phyloP scores from a whole-genome alignment of 2,797 vertebrate genomes.

The Onychomys leucogaster region DNA sequence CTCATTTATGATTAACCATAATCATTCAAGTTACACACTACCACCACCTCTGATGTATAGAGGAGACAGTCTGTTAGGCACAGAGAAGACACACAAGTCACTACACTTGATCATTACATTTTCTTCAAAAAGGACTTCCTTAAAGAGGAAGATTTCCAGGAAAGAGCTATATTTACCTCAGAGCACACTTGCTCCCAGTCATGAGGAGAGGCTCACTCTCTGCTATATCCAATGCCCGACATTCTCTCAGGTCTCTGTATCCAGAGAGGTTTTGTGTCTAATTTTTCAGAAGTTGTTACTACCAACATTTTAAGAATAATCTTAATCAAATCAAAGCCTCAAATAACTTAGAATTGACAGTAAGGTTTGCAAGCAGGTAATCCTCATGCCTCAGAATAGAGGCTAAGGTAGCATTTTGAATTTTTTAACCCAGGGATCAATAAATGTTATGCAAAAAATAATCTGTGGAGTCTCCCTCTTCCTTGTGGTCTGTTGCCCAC shows the following conservation, averaged over 20 bases:
- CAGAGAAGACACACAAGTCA: background rate
- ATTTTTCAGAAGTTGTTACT: background rate
- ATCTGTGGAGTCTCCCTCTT: no score
- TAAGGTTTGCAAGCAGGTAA: background rate
- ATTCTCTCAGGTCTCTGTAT: background rate
- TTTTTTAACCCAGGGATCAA: background rate
- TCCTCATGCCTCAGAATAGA: conserved; percentile 14
- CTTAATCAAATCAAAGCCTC: background rate
- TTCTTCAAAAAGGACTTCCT: background rate
- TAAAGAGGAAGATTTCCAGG: background rate
- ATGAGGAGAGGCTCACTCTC: background rate
- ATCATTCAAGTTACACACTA: background rate
- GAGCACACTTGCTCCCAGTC: background rate
- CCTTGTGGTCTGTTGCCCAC: no score
- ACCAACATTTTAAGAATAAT: background rate
- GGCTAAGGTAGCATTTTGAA: conserved; percentile 10
- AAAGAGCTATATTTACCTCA: background rate
- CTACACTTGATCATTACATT: background rate
- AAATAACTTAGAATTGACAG: conserved; percentile 4
- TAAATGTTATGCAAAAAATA: no score
- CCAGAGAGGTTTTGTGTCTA: conserved; percentile 9
- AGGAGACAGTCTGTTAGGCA: background rate
- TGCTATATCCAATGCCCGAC: background rate
- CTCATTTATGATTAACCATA: background rate
- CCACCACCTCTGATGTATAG: background rate